These are phyloP conservation scores for Molossus alvarezi DNA, from an alignment of 2,797 vertebrate species.

Conservation along the genomic window DNA sequence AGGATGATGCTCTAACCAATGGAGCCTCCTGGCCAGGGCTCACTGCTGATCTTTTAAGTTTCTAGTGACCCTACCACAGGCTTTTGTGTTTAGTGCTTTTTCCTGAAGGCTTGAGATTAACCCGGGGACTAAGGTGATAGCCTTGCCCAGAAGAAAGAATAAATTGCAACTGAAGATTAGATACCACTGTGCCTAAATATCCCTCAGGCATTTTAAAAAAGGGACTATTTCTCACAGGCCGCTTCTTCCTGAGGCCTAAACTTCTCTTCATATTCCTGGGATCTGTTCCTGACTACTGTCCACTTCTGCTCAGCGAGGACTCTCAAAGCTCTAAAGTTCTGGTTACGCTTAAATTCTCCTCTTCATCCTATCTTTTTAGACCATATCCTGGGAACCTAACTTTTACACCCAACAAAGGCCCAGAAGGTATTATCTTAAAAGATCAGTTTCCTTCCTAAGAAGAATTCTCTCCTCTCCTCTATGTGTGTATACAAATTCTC, in stretches of 20 bases:
- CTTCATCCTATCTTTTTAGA: neutral
- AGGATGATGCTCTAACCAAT: neutral
- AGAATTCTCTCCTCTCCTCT: neutral
- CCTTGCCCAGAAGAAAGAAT: no score
- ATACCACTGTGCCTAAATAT: no score
- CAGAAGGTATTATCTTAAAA: neutral
- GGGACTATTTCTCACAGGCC: no score
- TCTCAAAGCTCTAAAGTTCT: slow-evolving; percentile 5
- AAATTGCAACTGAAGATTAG: no score
- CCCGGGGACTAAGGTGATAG: no score
- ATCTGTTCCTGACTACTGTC: neutral
- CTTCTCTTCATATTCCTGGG: neutral
- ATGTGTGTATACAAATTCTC: neutral
- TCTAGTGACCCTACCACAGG: neutral
- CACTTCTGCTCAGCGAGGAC: neutral
- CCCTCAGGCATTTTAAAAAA: no score
- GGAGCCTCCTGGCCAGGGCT: neutral
- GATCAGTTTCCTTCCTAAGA: neutral
- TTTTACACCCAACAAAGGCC: neutral
- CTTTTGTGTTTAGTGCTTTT: neutral
- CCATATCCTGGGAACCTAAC: neutral
- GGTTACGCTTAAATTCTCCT: neutral
- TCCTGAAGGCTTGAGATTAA: no score
- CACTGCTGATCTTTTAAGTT: neutral
- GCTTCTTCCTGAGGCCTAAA: no score